Conservation (phyloP, 2,113 vertebrate species). For the Halichoerus grypus region DNA sequence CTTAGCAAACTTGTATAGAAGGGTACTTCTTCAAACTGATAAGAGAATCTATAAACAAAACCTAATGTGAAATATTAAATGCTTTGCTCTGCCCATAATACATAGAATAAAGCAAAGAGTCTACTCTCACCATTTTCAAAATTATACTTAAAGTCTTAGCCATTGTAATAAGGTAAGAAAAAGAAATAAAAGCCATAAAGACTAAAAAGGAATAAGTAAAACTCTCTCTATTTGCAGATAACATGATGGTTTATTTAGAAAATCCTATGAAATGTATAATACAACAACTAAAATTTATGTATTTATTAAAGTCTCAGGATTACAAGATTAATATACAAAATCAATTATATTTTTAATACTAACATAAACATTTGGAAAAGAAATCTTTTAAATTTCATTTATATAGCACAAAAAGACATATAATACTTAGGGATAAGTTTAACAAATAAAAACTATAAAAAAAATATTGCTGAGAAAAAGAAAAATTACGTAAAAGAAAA, state of each 20-base stretch:
- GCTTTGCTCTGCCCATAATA: neutral
- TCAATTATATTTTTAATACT: neutral
- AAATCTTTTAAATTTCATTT: neutral
- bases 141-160: neutral
- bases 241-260: neutral
- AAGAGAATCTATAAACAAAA: neutral
- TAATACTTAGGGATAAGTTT: neutral
- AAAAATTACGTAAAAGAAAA: neutral
- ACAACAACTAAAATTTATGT: neutral
- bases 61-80: neutral
- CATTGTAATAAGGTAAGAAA: neutral
- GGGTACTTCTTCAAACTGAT: neutral
- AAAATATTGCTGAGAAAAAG: slow-evolving; percentile 2
- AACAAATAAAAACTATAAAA: neutral
- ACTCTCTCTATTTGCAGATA: neutral
- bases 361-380: neutral
- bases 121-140: neutral
- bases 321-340: neutral
- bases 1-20: neutral
- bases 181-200: neutral
- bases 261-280: neutral
- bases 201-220: neutral
- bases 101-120: neutral
- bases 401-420: neutral
- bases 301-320: neutral